Conservation (phyloP, 2,797 vertebrate genomes). For the Acipenser transmontanus region DNA sequence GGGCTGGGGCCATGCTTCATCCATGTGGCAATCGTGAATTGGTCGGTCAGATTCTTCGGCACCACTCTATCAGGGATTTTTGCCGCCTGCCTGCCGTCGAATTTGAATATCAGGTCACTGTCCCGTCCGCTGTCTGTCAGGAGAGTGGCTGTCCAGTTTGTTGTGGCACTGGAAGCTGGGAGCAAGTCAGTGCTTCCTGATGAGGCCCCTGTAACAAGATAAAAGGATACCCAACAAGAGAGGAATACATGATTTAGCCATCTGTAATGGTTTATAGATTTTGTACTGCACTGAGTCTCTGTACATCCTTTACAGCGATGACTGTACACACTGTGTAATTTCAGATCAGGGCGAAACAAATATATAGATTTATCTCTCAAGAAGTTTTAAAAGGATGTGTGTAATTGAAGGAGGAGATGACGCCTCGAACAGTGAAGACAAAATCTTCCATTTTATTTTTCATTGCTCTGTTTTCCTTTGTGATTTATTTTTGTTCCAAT, state of each 20-base stretch:
- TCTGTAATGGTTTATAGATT: too few species aligned
- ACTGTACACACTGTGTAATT: too few species aligned
- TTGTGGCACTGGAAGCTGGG: constrained; percentile 69
- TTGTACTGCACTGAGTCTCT: too few species aligned
- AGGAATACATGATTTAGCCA: not conserved
- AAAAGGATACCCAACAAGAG: not conserved
- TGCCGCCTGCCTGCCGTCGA: constrained; percentile 87
- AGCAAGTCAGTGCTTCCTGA: constrained; percentile 90
- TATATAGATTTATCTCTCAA: too few species aligned
- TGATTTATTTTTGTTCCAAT: too few species aligned
- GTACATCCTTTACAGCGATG: too few species aligned
- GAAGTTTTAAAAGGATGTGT: too few species aligned
- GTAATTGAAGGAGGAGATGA: too few species aligned
- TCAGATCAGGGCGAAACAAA: too few species aligned
- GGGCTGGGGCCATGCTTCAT: constrained; percentile 94
- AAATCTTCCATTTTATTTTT: too few species aligned
- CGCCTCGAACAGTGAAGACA: too few species aligned
- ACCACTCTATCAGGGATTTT: constrained; percentile 89
- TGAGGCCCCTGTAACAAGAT: constrained; percentile 70
- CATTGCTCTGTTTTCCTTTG: too few species aligned
- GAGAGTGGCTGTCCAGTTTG: constrained; percentile 87
- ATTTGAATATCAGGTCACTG: constrained; percentile 81
- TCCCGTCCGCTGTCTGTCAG: constrained; percentile 76
- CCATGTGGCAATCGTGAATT: constrained; percentile 93
- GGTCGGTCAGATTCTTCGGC: constrained; percentile 89